phyloP scores from a whole-genome alignment of 2,888 invertebrate species.

The Protula sp. region DNA sequence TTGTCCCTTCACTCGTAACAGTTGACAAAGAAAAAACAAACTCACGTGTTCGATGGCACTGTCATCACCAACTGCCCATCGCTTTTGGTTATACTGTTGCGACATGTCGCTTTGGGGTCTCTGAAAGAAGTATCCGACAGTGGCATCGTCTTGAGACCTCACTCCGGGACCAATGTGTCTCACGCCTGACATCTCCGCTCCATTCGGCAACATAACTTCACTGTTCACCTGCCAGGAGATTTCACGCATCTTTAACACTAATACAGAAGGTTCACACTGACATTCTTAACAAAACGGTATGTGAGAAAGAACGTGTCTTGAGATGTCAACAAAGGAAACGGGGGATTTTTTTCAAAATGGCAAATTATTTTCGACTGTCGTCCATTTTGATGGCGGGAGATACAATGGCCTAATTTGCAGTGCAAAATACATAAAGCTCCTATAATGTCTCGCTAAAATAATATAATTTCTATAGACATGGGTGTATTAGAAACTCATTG shows the following conservation, averaged over 20 bases:
- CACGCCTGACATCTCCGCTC: slow-evolving; percentile 36
- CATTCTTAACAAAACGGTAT: no score
- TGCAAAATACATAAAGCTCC: not conserved
- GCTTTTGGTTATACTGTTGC: slow-evolving; percentile 58
- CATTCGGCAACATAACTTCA: slow-evolving; percentile 24
- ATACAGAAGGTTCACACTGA: slow-evolving; percentile 38
- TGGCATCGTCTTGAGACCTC: slow-evolving; percentile 77
- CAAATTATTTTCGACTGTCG: not conserved
- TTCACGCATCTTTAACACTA: slow-evolving; percentile 49
- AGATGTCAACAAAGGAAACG: no score
- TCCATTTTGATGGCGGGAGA: not conserved
- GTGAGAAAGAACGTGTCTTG: no score
- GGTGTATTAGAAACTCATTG: not conserved
- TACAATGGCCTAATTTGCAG: not conserved
- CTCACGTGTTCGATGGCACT: slow-evolving; percentile 66
- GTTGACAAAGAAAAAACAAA: no score
- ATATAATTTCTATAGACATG: not conserved
- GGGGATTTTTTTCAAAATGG: no score
- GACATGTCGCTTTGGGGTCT: slow-evolving; percentile 74
- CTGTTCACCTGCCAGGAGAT: slow-evolving; percentile 44
- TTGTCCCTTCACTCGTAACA: no score
- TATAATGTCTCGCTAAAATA: not conserved
- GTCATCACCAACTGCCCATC: slow-evolving; percentile 85
- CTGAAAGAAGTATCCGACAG: slow-evolving; percentile 88
- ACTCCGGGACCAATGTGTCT: slow-evolving; percentile 22